Percentiles rank a stretch among this genome's conserved stretches.
Conservation (phyloP, 2,113 vertebrate species). For the Sorex araneus region DNA sequence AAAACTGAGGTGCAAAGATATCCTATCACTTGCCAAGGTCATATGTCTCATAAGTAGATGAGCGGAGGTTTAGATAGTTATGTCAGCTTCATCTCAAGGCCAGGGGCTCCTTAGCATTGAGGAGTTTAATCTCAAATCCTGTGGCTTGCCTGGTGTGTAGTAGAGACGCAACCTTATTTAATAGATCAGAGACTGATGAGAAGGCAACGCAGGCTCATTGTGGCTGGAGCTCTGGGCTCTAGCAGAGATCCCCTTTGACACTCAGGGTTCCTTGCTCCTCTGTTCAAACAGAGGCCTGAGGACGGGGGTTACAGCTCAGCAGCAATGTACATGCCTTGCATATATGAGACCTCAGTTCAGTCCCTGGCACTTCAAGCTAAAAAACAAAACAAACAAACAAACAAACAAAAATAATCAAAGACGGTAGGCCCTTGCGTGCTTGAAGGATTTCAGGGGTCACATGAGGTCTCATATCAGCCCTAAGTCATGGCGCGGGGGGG, state of each 20-base stretch:
- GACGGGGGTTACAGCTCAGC: too few species aligned
- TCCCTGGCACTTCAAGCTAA: too few species aligned
- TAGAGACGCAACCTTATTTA: too few species aligned
- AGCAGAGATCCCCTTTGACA: background rate
- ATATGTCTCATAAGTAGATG: background rate
- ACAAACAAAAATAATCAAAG: too few species aligned
- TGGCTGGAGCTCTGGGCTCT: too few species aligned
- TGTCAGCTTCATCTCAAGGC: background rate
- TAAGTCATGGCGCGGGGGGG: too few species aligned
- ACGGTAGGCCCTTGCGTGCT: background rate
- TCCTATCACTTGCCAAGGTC: background rate
- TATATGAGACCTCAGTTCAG: too few species aligned
- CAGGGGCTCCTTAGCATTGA: too few species aligned
- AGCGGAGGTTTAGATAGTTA: too few species aligned
- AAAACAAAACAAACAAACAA: too few species aligned
- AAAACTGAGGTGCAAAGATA: background rate
- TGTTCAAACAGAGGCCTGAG: too few species aligned
- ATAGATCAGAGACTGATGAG: background rate
- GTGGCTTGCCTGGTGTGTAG: background rate
- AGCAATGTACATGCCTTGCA: too few species aligned
- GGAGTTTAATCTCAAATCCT: background rate
- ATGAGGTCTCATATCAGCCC: fast-evolving
- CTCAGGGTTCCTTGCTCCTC: background rate
- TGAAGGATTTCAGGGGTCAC: background rate
- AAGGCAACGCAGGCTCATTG: background rate